Evolutionary conservation across 2,888 invertebrate species (phyloP), one percentile per base, ranked within the genome.

Genomic region (Taenaris catops): DNA sequence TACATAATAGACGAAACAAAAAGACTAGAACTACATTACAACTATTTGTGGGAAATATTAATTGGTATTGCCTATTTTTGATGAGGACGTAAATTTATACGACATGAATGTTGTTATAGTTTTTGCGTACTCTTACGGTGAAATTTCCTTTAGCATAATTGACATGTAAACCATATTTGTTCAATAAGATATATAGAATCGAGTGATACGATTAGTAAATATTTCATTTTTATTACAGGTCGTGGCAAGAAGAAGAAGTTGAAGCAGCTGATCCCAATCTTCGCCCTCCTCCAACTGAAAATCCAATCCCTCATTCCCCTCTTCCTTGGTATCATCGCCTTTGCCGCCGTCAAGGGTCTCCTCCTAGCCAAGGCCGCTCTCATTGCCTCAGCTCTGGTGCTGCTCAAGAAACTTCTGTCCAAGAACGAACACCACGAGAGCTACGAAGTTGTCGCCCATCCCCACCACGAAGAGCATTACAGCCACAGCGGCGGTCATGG

Each of bases 261-360:
- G 73, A 94, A 93, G 88, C 91, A 91, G 58, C 90, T 94, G 56
- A 67, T 93, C 65, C 92, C 94, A 23, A 88, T 95, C 67, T 86
- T 94, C 53, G 87, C 94, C 57, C 89, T 95, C 37, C 84, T 95
- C 63, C 93, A 94, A 63, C 76, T 95, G 68, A 95, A 95, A 87
- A 92, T 86, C 54, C 93, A 93, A 48, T 91, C 93, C 14, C 87
- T 95, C 46, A 91, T 94, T 54, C 95, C 95, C 14, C 79, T 95
- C 49, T 91, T 92, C 57, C 89, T 95, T 38, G 95, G 76, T 19
- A 71, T 86, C 60, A 90, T 95, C 56, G 95, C 94, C 34, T 88
- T 95, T 45, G 88, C 95, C 25, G 94, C 95, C 21, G 90, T 95
- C 88, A 95, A 96, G 89, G 95, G 95, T 44, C 88, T 96, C 51